A percentile compares a stretch with the other conserved stretches of the same genome.
Conservation (phyloP, 2,797 vertebrate genomes). For the Mionectes olivaceus region DNA sequence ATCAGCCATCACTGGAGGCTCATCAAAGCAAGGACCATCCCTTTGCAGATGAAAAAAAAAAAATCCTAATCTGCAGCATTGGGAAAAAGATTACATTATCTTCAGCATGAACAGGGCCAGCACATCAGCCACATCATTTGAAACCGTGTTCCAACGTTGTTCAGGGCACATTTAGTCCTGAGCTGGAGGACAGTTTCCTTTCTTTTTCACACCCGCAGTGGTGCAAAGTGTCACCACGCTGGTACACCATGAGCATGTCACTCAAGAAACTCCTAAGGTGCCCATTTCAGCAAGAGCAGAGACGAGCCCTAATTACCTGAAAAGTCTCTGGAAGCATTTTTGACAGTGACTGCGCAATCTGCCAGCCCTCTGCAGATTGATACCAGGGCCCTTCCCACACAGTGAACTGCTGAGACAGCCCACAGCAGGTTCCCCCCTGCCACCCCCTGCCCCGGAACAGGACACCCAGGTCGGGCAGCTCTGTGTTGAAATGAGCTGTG, state of each 20-base stretch:
- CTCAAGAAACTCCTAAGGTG: neutral
- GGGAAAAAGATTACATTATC: neutral
- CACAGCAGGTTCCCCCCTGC: neutral
- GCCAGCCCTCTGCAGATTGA: neutral
- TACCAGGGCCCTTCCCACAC: rapidly evolving
- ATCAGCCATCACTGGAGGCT: neutral
- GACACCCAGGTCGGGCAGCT: neutral
- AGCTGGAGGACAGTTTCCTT: neutral
- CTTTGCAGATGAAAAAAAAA: neutral
- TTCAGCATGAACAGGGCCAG: neutral
- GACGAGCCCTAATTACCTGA: neutral
- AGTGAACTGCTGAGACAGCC: neutral
- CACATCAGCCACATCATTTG: neutral
- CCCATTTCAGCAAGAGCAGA: neutral
- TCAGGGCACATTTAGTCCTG: neutral
- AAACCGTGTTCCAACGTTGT: neutral
- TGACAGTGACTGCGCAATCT: neutral
- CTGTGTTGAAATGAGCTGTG: rapidly evolving
- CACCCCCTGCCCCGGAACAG: neutral
- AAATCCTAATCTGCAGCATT: neutral
- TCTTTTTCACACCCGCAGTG: neutral
- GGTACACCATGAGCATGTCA: rapidly evolving
- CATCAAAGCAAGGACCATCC: neutral
- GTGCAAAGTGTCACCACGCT: neutral
- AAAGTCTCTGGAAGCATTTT: neutral